Percentiles rank a stretch among this genome's conserved stretches.
Conservation (phyloP, 2,113 vertebrate genomes). For the Clarias gariepinus region DNA sequence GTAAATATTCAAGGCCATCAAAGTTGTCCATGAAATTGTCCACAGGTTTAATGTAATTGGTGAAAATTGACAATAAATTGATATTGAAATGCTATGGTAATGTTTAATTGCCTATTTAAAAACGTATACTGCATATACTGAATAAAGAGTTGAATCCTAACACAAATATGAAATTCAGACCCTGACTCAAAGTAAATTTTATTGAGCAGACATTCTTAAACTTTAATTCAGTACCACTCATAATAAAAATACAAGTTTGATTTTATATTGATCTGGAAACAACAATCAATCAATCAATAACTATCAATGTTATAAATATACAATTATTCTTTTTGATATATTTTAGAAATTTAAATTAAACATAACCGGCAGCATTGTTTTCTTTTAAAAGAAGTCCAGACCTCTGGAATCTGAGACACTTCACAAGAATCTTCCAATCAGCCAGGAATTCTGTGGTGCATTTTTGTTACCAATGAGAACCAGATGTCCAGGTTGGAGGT, state of each 20-base stretch:
- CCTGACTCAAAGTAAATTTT: too few species aligned
- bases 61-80: too few species aligned
- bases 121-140: too few species aligned
- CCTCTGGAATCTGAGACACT: background rate
- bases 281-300: background rate
- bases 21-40: too few species aligned
- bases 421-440: background rate
- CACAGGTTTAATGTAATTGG: too few species aligned
- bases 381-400: background rate
- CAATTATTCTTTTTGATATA: background rate
- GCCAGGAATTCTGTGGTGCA: background rate
- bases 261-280: background rate
- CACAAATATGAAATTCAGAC: too few species aligned
- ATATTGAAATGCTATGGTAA: too few species aligned
- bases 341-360: background rate
- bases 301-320: background rate
- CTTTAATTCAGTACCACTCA: too few species aligned
- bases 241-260: background rate
- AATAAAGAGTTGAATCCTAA: too few species aligned
- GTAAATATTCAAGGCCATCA: too few species aligned
- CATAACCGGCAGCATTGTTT: background rate
- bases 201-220: too few species aligned
- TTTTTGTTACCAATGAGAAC: background rate
- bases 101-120: too few species aligned
- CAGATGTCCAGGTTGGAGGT: constrained; percentile 15